Base-by-base conservation (phyloP, 2,113 vertebrate genomes). In the Ceyx margarethae region DNA sequence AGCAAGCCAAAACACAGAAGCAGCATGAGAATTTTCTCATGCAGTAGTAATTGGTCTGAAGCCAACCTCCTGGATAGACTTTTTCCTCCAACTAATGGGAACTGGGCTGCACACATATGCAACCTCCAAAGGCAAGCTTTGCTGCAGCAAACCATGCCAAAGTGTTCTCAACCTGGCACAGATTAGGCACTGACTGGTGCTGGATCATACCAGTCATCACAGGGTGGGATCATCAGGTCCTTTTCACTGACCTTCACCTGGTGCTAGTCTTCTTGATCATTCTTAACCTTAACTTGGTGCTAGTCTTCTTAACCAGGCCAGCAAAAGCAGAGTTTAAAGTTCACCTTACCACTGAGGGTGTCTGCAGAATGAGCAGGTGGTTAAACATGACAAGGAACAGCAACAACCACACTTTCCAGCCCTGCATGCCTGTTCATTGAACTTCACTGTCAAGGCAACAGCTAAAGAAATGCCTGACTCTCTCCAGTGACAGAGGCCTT, bases 331-430 rank as follows among this genome's bases (percentile, higher is more conserved):
- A 84, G n/a, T 75, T 78, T 84, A 45, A 89, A 75, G 50, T 58
- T 65, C 62, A 92, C 13, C 50, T 43, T 26, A 50, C 5, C 56
- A 37, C 14, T 61, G 10, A 86, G 29, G 33, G 56, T 11, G 26
- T 37, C 40, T 82, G 25, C 28, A 71, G 25, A 89, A 53, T 0
- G 0, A 81, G 57, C 15, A 54, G 0, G 0, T 17, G 4, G 48
- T 56, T 56, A 65, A 45, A 61, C 11, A 48, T 6, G 6, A 68
- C 13, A n/a, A 29, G 26, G 6, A 91, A 43, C 6, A 35, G 26
- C 35, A 87, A 54, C 29, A 67, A 71, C 28, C 1, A 0, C 15
- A 11, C 35, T 21, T 71, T 72, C 26, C 6, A 56, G 4, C 14
- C 40, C 29, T 67, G 21, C 50, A 40, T 6, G 0, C 3, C 50